Base-by-base conservation (phyloP, 2,888 invertebrate genomes). In the Folsomia manolachei region DNA sequence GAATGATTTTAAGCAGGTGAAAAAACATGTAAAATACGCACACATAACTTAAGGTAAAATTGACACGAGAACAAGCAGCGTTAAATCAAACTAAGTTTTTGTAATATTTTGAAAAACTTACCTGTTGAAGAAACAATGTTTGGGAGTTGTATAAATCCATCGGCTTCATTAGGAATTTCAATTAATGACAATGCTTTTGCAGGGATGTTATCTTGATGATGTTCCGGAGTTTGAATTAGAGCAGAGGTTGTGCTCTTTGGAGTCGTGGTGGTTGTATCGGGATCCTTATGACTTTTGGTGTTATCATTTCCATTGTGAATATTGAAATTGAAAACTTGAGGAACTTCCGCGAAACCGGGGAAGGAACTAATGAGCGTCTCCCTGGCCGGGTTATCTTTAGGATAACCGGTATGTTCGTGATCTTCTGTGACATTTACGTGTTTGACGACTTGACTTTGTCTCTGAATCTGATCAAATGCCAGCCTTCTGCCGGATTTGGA, bases 401-500 rank as follows among this genome's bases (percentile, higher is more conserved):
- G 18, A 19, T 56, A 21, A 21, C 21, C 56, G 56, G 7, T 56
- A 19, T 18, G 19, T n/a, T 56, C 21, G n/a, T n/a, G n/a, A n/a
- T n/a, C n/a, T n/a, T n/a, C n/a, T n/a, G 51, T 51, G 9, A 18
- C 51, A 51, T 51, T 51, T 51, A 51, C 18, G 51, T 51, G 51
- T 9, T 51, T 51, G 9, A 11, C 51, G 9, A 18, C 18, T 51
- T 21, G 19, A 56, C 4, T 39, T 14, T 56, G 63, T 18, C 60
- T 52, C 9, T 71, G 27, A 67, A 62, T 52, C 23, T 39, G 65
- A 26, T 64, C 52, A 61, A 65, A 71, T 1, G 53, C 25, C 27
- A 67, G 53, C 26, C 52, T 11, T n/a, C 74, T 51, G 60, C 74
- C 74, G 39, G 74, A 71, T 70, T 74, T 74, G 69, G 74, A 65